phyloP scores from a whole-genome alignment of 2,888 invertebrate genomes.

The Euplexia lucipara region DNA sequence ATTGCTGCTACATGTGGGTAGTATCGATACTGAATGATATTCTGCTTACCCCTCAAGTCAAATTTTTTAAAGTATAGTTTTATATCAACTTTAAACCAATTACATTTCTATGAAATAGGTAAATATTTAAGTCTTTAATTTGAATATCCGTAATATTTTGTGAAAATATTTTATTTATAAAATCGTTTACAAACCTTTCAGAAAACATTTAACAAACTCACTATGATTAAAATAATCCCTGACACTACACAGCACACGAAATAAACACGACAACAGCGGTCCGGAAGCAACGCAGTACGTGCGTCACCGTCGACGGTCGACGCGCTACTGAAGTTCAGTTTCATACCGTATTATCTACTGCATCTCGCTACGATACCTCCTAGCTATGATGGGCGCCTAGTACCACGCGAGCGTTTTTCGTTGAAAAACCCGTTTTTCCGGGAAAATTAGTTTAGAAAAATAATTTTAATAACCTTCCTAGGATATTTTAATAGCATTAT shows the following conservation, averaged over 20 bases:
- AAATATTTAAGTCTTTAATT: neutral
- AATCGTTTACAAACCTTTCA: conserved; percentile 64
- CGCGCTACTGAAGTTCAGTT: conserved; percentile 83
- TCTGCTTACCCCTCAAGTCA: conserved; percentile 6
- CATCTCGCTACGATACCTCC: conserved; percentile 78
- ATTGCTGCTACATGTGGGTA: neutral
- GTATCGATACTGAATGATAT: conserved; percentile 9
- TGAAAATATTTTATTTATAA: neutral
- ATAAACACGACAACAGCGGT: conserved; percentile 63
- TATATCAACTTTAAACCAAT: neutral
- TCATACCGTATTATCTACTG: conserved; percentile 72
- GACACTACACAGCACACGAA: conserved; percentile 67
- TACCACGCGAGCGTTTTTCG: conserved; percentile 69
- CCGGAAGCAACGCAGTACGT: conserved; percentile 68
- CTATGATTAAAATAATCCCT: conserved; percentile 50
- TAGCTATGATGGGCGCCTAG: conserved; percentile 77
- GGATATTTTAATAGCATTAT: neutral
- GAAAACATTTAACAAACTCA: conserved; percentile 64
- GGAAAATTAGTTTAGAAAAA: conserved; percentile 57
- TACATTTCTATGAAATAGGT: neutral
- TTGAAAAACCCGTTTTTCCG: conserved; percentile 67
- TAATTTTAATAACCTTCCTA: conserved; percentile 15
- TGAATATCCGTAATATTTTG: no score
- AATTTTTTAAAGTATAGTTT: neutral
- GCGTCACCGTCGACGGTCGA: conserved; percentile 77